These are phyloP conservation scores for Alcis repandata DNA, from an alignment of 2,888 invertebrate genomes.

Conservation along the genomic window DNA sequence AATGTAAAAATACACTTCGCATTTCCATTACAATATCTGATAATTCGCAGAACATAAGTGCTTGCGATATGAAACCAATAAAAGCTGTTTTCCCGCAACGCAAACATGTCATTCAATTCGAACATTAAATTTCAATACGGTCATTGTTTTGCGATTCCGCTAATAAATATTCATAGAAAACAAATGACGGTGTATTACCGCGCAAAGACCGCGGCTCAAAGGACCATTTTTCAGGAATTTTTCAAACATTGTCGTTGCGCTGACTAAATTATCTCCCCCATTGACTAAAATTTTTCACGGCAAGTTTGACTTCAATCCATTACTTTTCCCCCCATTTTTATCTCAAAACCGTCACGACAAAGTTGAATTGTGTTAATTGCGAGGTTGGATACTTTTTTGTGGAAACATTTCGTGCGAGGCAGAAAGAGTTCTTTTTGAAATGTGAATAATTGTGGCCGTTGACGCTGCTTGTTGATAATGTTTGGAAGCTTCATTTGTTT, in stretches of 20 bases:
- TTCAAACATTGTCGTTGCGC: constrained; percentile 74
- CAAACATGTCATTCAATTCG: constrained; percentile 62
- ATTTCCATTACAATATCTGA: constrained; percentile 36
- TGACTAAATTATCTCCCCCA: constrained; percentile 82
- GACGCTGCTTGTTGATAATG: constrained; percentile 46
- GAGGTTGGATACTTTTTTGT: constrained; percentile 68
- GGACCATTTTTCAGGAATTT: constrained; percentile 77
- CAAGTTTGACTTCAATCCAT: constrained; percentile 84
- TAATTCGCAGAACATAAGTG: constrained; percentile 42
- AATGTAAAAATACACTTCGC: not conserved
- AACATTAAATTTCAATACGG: constrained; percentile 67
- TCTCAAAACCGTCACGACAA: constrained; percentile 72
- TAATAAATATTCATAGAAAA: constrained; percentile 82
- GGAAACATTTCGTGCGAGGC: constrained; percentile 62
- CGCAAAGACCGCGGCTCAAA: constrained; percentile 55
- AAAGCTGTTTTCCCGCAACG: constrained; percentile 51
- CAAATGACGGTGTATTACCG: constrained; percentile 75
- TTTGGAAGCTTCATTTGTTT: constrained; percentile 44
- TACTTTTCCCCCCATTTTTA: constrained; percentile 78
- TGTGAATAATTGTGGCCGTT: constrained; percentile 52
- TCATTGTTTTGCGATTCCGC: constrained; percentile 73
- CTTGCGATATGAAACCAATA: constrained; percentile 48
- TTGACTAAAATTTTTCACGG: constrained; percentile 83
- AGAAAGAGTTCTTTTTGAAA: constrained; percentile 56
- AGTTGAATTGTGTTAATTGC: constrained; percentile 82